Evolutionary conservation across 2,113 vertebrate species (phyloP), one percentile per base, ranked within the genome.

Genomic region (Stigmatopora nigra): DNA sequence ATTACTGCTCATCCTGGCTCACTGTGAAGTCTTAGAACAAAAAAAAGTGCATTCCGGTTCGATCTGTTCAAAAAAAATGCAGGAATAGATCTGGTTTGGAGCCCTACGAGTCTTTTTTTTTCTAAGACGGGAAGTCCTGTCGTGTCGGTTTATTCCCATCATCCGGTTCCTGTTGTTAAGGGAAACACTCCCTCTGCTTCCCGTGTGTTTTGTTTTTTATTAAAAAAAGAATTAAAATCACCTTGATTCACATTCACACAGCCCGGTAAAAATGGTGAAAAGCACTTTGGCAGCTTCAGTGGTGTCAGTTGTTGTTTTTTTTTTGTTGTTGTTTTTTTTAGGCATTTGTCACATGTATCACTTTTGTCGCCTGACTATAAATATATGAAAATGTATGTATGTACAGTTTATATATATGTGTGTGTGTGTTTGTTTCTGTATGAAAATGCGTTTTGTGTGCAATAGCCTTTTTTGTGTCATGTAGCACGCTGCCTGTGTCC

Each of bases 231-330:
- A 31, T 31, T 31, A 20, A 56, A 59, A 56, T 56, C 53, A 31
- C 57, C 38, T 5, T 36, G 9, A 70, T 78, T 82, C 61, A 71
- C 57, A 73, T 78, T 73, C 75, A 78, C 69, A 81, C 60, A 61
- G 57, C 69, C 76, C 77, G 81, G 76, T 80, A 79, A 59, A 82
- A 83, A 79, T 79, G 82, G 76, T 88, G 78, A 88, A 86, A 91
- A 90, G 89, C 90, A 91, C 89, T 92, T 90, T 89, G 90, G 88
- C 84, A 90, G 89, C 89, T 90, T 86, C 81, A 77, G 58, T 72
- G 77, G 82, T 79, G 70, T 83, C 77, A 41, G 38, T 41, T 69
- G 61, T 73, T 81, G 81, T 16, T 68, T 67, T 60, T 74, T 58
- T n/a, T n/a, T n/a, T n/a, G n/a, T n/a, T n/a, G n/a, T n/a, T 60